A percentile compares a stretch with the other conserved stretches of the same genome.
Evolutionary conservation across 2,888 invertebrate genomes (phyloP).

Genomic region (Oscheius sp.): DNA sequence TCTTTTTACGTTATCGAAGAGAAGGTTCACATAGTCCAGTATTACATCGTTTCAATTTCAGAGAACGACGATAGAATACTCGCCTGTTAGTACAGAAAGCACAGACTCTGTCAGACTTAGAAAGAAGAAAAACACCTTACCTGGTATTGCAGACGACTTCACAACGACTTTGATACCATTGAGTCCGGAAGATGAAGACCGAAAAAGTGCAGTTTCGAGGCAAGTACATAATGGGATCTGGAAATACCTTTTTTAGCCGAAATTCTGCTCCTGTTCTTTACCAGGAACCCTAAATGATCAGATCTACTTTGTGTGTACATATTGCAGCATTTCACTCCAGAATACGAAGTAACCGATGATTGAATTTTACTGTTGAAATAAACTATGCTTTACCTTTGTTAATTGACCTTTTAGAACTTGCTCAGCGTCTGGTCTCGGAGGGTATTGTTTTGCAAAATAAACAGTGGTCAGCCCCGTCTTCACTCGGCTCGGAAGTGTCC

Average conservation of each 20-base stretch:
- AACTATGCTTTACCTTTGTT: constrained; percentile 18
- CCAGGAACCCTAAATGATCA: constrained; percentile 9
- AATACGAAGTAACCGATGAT: not conserved
- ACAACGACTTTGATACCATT: constrained; percentile 34
- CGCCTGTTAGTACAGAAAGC: not conserved
- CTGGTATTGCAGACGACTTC: constrained; percentile 21
- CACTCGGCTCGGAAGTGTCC: not conserved
- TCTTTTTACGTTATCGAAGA: constrained; percentile 52
- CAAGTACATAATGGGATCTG: not conserved
- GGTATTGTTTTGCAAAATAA: constrained; percentile 26
- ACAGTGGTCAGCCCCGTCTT: constrained; percentile 10
- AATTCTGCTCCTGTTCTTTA: not conserved
- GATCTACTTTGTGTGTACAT: constrained; percentile 13
- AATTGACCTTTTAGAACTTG: constrained; percentile 1
- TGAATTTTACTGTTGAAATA: constrained; percentile 2
- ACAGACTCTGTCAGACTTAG: constrained; percentile 12
- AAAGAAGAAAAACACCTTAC: constrained; percentile 21
- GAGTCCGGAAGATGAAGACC: constrained; percentile 24
- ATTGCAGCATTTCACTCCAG: not conserved
- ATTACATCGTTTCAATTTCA: not conserved
- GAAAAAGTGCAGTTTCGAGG: constrained; percentile 26
- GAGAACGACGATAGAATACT: constrained; percentile 16
- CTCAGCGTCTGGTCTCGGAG: not conserved
- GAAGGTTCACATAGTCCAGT: not conserved
- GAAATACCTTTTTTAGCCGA: constrained; percentile 11